Evolutionary conservation across 2,113 vertebrate species (phyloP), one percentile per base, ranked within the genome.

Genomic region (Ceyx margarethae): DNA sequence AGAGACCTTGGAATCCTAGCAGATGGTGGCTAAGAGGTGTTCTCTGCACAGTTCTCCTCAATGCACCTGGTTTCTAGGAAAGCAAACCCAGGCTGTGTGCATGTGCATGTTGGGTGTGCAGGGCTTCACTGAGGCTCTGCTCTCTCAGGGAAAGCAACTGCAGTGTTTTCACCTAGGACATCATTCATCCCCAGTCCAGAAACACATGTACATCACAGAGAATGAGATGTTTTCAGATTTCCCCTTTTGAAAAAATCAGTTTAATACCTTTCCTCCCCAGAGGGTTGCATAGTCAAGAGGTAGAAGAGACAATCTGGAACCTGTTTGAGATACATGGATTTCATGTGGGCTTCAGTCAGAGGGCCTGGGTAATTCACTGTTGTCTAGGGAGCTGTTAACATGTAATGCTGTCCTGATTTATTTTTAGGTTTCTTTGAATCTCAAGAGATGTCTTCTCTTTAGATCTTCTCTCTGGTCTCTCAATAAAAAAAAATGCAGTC

Each of bases 61-160:
- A 16, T 33, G 45, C 33, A 71, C 3, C 45, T 14, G 12, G 23
- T 26, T 54, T 43, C 19, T 60, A 22, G 68, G 68, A 79, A 33
- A 75, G 5, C 61, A 48, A 46, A 69, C 6, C 14, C 20, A 46
- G 13, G 46, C 18, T 68, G 11, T 67, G 48, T 1, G 0, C 6
- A 4, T 0, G 0, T 13, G 13, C 3, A 2, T 13, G 1, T 25
- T 33, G 56, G 19, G 21, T 42, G 26, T 48, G 48, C 14, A 6
- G 23, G 33, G 14, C 68, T 54, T 50, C 9, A 15, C 0, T 50
- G 45, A 40, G 57, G 45, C 62, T 74, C 42, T 82, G n/a, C 66
- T 62, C n/a, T 68, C 29, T 58, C 33, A 26, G 29, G 9, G 28
- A 28, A 26, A 64, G 50, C 21, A 65, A 20, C 21, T 42, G n/a